A percentile compares a stretch with the other conserved stretches of the same genome.
phyloP scores from a whole-genome alignment of 2,888 invertebrate genomes.

The Drosophila parthenogenetica region DNA sequence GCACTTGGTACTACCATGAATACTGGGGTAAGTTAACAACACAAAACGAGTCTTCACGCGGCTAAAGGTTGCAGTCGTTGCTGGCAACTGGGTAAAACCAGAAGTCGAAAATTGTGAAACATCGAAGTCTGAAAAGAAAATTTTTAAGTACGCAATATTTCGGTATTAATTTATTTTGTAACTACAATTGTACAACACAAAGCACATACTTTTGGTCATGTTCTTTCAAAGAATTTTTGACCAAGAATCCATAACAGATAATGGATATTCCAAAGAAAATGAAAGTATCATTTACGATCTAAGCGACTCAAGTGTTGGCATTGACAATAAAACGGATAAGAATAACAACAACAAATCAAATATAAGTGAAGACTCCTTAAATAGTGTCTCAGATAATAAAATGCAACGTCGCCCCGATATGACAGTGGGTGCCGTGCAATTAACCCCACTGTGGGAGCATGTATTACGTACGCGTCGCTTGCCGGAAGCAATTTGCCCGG shows the following conservation, averaged over 20 bases:
- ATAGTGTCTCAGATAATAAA: slow-evolving; percentile 41
- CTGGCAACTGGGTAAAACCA: slow-evolving; percentile 59
- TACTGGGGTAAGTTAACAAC: slow-evolving; percentile 11
- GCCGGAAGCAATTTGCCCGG: slow-evolving; percentile 89
- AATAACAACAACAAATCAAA: slow-evolving; percentile 47
- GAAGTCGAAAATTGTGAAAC: slow-evolving; percentile 28
- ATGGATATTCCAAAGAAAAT: slow-evolving; percentile 41
- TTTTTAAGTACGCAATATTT: slow-evolving; percentile 25
- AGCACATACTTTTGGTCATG: slow-evolving; percentile 58
- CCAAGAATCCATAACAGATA: slow-evolving; percentile 68
- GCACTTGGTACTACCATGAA: slow-evolving; percentile 37
- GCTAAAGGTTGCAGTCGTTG: slow-evolving; percentile 68
- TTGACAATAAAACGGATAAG: slow-evolving; percentile 52
- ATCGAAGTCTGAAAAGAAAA: not conserved
- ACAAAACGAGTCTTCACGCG: slow-evolving; percentile 46
- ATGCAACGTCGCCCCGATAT: slow-evolving; percentile 64
- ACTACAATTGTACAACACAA: no score
- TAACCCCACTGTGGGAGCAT: slow-evolving; percentile 93
- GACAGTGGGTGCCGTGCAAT: slow-evolving; percentile 83
- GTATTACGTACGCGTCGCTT: slow-evolving; percentile 90
- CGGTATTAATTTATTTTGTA: slow-evolving; percentile 1
- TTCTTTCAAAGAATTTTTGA: slow-evolving; percentile 83
- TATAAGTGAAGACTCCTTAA: slow-evolving; percentile 17
- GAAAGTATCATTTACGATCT: slow-evolving; percentile 41
- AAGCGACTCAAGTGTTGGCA: slow-evolving; percentile 39